A percentile compares a stretch with the other conserved stretches of the same genome.
These are phyloP conservation scores for Neoitamus cyanurus DNA, from an alignment of 2,888 invertebrate species.

Conservation along the genomic window DNA sequence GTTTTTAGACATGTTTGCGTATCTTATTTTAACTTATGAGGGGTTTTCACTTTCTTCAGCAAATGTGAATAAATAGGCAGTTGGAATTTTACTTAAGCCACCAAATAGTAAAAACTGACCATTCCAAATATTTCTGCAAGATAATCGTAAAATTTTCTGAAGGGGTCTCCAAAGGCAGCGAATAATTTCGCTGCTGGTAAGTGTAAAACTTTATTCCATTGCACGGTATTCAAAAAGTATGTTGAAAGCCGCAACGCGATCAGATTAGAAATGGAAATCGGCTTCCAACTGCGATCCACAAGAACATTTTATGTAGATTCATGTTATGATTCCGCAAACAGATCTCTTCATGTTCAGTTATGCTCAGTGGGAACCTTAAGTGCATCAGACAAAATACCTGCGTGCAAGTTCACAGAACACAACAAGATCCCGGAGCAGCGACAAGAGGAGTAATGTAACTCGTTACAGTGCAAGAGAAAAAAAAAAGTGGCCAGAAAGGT, in stretches of 20 bases:
- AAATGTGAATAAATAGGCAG: too few species aligned
- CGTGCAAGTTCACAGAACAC: constrained; percentile 26
- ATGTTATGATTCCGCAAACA: constrained; percentile 57
- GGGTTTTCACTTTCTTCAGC: too few species aligned
- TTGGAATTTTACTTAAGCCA: background rate
- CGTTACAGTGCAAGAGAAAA: background rate
- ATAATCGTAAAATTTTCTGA: background rate
- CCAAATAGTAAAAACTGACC: background rate
- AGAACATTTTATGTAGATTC: constrained; percentile 53
- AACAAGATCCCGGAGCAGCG: constrained; percentile 23
- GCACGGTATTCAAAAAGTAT: constrained; percentile 31
- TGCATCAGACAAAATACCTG: constrained; percentile 34
- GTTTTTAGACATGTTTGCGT: too few species aligned
- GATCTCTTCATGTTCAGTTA: constrained; percentile 56
- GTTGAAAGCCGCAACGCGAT: constrained; percentile 25
- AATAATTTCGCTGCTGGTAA: background rate
- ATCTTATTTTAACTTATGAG: too few species aligned
- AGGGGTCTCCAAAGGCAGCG: background rate
- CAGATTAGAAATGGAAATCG: constrained; percentile 53
- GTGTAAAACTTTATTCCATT: background rate
- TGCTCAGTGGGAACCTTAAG: constrained; percentile 53
- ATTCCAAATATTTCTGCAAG: background rate
- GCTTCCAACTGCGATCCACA: constrained; percentile 55
- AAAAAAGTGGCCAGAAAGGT: constrained; percentile 17
- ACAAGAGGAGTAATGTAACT: constrained; percentile 30